These are phyloP conservation scores for Gyps fulvus DNA, from an alignment of 2,113 vertebrate species.

Conservation along the genomic window DNA sequence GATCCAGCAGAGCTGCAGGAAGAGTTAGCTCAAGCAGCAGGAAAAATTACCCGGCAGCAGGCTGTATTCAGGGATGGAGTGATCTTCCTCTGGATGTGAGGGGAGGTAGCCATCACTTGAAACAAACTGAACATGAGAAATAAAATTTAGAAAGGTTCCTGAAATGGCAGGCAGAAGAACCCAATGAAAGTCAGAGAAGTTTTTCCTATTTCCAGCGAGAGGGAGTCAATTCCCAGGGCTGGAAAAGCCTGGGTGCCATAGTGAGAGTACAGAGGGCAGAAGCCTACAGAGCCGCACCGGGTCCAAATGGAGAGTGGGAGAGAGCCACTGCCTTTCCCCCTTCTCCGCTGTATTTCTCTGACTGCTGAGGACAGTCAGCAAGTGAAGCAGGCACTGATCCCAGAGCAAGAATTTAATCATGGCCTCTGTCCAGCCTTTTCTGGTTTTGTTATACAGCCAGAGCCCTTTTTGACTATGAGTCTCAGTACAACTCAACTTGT, in stretches of 20 bases:
- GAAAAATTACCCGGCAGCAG: background rate
- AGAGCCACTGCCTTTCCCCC: background rate
- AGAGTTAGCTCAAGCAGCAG: background rate
- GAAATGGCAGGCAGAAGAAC: background rate
- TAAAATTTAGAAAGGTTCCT: background rate
- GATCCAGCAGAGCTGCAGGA: background rate
- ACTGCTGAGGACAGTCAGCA: background rate
- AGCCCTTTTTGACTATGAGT: background rate
- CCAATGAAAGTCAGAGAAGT: background rate
- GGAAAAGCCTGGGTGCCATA: background rate
- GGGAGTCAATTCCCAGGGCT: background rate
- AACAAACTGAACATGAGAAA: background rate
- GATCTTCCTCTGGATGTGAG: background rate
- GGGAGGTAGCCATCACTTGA: background rate
- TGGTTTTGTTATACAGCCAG: background rate
- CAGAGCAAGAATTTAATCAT: background rate
- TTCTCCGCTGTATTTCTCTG: background rate
- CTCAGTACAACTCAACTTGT: background rate
- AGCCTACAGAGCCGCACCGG: background rate
- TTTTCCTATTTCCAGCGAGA: background rate
- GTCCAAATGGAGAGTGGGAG: accelerated
- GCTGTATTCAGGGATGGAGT: background rate
- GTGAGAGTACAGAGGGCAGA: accelerated
- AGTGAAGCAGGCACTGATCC: background rate
- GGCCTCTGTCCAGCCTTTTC: background rate